These are phyloP conservation scores for Cygnus atratus DNA, from an alignment of 2,113 vertebrate species.

Conservation along the genomic window DNA sequence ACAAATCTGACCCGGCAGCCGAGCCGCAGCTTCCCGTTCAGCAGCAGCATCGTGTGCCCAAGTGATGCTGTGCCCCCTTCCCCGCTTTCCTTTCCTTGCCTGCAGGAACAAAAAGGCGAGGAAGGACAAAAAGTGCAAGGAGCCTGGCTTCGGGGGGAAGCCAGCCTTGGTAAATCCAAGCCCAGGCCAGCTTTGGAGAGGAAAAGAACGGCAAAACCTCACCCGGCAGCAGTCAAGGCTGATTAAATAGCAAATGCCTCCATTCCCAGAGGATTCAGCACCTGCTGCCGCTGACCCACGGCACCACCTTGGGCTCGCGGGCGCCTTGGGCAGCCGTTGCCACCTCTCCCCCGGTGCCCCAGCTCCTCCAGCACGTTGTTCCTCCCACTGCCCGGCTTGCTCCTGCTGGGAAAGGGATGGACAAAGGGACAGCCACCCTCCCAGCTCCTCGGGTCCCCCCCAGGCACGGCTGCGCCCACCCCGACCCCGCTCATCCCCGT, in stretches of 20 bases:
- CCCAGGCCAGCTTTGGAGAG: background rate
- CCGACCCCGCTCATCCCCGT: background rate
- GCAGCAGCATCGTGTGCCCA: conserved; percentile 1
- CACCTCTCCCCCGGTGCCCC: background rate
- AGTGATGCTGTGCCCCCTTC: background rate
- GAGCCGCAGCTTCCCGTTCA: conserved; percentile 44
- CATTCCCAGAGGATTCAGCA: background rate
- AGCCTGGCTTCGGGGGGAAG: background rate
- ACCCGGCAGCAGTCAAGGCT: background rate
- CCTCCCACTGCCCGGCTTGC: background rate
- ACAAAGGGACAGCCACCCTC: no score
- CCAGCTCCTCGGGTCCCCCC: background rate
- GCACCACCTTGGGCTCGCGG: background rate
- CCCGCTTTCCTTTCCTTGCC: background rate
- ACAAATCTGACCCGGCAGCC: background rate
- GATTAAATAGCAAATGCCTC: background rate
- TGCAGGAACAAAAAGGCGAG: background rate
- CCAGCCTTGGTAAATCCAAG: background rate
- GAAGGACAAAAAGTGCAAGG: background rate
- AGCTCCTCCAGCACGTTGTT: background rate
- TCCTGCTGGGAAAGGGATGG: background rate
- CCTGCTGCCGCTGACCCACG: background rate
- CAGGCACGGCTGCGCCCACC: background rate
- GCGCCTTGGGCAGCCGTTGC: background rate
- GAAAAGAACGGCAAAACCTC: background rate